phyloP scores from a whole-genome alignment of 2,888 invertebrate genomes.

The Agrochola lychnidis region DNA sequence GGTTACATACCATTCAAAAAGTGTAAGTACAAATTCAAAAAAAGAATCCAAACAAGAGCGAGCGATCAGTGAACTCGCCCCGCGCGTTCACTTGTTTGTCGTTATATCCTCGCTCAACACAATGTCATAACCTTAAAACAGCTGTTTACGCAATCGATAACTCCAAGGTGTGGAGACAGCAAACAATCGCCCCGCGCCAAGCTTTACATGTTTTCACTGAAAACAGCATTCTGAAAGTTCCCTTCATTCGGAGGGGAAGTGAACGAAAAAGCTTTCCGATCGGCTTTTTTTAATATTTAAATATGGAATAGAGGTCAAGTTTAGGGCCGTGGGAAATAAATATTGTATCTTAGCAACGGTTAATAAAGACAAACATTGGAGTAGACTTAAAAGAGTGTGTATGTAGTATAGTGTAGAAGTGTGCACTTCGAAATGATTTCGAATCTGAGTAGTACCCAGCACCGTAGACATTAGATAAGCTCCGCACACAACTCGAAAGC shows the following conservation, averaged over 20 bases:
- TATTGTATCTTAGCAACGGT: slow-evolving; percentile 38
- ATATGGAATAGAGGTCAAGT: neutral
- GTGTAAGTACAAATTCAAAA: neutral
- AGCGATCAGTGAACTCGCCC: neutral
- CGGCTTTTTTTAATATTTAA: neutral
- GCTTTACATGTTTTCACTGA: slow-evolving; percentile 20
- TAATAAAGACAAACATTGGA: slow-evolving; percentile 39
- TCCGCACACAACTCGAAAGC: neutral
- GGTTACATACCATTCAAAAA: neutral
- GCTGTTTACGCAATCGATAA: slow-evolving; percentile 53
- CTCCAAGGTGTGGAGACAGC: slow-evolving; percentile 40
- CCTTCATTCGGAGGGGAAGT: slow-evolving; percentile 15
- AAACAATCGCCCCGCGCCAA: slow-evolving; percentile 21
- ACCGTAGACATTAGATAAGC: neutral
- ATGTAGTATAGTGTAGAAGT: slow-evolving; percentile 20
- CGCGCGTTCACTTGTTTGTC: neutral
- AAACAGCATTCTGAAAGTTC: slow-evolving; percentile 43
- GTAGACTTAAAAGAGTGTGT: slow-evolving; percentile 11
- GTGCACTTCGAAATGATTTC: slow-evolving; percentile 6
- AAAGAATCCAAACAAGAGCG: neutral
- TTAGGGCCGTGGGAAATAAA: slow-evolving; percentile 10
- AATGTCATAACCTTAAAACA: slow-evolving; percentile 29
- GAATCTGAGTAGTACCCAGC: neutral
- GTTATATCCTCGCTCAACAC: slow-evolving; percentile 37
- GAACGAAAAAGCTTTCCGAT: neutral